Percentiles rank a stretch among this genome's conserved stretches.
phyloP scores from a whole-genome alignment of 1,140 invertebrate species.

The Venustaconcha ellipsiformis region DNA sequence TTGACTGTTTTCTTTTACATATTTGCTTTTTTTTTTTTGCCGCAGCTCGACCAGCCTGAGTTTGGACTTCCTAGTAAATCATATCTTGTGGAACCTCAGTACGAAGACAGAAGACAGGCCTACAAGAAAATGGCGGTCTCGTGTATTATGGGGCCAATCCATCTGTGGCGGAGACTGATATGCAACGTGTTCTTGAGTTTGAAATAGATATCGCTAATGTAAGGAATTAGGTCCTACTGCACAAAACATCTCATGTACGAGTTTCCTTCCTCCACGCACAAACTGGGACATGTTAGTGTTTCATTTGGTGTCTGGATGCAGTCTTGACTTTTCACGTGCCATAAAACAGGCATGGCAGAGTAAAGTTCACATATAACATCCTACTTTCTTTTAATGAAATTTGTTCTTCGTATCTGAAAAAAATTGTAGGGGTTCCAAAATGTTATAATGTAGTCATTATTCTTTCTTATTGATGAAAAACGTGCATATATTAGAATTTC shows the following conservation, averaged over 20 bases:
- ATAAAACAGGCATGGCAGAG: too few relatives aligned
- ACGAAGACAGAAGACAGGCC: constrained; percentile 72
- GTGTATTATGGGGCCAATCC: constrained; percentile 77
- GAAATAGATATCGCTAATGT: constrained; percentile 85
- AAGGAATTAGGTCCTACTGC: constrained; percentile 35
- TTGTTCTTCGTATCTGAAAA: too few relatives aligned
- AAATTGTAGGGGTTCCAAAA: too few relatives aligned
- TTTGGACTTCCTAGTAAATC: constrained; percentile 82
- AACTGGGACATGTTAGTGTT: too few relatives aligned
- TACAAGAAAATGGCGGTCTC: constrained; percentile 83
- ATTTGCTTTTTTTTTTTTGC: constrained; percentile 18
- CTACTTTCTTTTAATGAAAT: too few relatives aligned
- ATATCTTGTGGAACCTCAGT: constrained; percentile 82
- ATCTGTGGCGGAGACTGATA: constrained; percentile 75
- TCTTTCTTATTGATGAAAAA: too few relatives aligned
- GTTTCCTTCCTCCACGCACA: too few relatives aligned
- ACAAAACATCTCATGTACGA: background rate
- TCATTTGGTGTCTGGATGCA: too few relatives aligned
- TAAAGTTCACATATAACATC: too few relatives aligned
- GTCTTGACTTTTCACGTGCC: too few relatives aligned
- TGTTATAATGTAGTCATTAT: too few relatives aligned
- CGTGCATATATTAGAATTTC: too few relatives aligned
- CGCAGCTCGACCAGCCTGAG: constrained; percentile 85
- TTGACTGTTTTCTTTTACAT: background rate
- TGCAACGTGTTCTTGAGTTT: constrained; percentile 79